These are phyloP conservation scores for Linepithema humile DNA, from an alignment of 1,140 invertebrate genomes.

Conservation along the genomic window DNA sequence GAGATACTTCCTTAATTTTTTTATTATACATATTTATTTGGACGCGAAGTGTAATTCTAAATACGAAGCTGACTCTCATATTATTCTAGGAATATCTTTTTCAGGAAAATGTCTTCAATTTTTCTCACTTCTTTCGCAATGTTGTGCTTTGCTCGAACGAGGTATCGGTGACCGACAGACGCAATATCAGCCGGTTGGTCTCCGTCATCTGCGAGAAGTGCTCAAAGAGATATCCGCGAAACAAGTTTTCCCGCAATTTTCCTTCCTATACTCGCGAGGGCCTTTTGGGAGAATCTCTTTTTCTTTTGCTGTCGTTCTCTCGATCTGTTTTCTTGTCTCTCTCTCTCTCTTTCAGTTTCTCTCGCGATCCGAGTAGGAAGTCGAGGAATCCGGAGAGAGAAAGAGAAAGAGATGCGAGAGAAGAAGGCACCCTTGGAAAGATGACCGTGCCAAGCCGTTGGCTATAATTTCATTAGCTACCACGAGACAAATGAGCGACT, in stretches of 20 bases:
- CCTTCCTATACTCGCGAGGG: constrained; percentile 56
- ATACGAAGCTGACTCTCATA: too few relatives aligned
- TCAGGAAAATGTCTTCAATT: background rate
- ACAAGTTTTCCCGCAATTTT: constrained; percentile 80
- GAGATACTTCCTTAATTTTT: background rate
- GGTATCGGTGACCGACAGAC: constrained; percentile 57
- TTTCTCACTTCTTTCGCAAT: constrained; percentile 42
- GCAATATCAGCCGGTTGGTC: constrained; percentile 73
- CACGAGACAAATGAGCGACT: constrained; percentile 83
- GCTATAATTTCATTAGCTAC: constrained; percentile 84
- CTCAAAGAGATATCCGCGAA: constrained; percentile 79
- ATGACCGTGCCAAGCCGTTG: constrained; percentile 75
- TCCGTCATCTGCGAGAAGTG: constrained; percentile 79
- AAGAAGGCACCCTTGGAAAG: constrained; percentile 66
- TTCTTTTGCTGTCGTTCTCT: background rate
- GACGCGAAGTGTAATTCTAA: too few relatives aligned
- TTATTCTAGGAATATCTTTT: too few relatives aligned
- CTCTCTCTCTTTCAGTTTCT: constrained; percentile 23
- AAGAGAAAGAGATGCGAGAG: constrained; percentile 3
- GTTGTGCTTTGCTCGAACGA: constrained; percentile 25
- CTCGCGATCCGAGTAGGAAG: constrained; percentile 7
- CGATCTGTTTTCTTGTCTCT: background rate
- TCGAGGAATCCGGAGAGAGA: constrained; percentile 9
- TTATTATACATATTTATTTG: background rate
- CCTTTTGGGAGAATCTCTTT: constrained; percentile 50